These are phyloP conservation scores for Canis aureus DNA, from an alignment of 2,113 vertebrate genomes.

Conservation along the genomic window DNA sequence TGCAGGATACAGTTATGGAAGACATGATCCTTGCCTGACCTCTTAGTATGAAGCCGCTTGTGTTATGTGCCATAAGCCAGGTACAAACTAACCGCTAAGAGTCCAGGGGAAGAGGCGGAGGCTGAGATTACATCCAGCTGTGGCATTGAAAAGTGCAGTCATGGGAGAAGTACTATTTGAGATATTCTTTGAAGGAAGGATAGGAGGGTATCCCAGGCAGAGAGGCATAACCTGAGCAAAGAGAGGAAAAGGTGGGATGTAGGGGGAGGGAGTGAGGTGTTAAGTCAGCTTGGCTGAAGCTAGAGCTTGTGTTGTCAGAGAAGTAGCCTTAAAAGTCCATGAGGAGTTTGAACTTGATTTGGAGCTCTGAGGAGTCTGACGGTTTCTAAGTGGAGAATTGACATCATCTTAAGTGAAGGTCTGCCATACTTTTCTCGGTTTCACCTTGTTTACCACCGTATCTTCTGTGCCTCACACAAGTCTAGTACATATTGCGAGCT, in stretches of 20 bases:
- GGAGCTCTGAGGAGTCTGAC: neutral
- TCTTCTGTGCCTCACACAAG: neutral
- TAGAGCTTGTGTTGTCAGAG: neutral
- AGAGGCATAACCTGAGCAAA: neutral
- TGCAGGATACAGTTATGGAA: neutral
- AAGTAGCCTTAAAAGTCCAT: neutral
- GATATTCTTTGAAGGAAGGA: slow-evolving; percentile 45
- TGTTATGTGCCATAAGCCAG: slow-evolving; percentile 17
- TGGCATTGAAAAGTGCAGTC: neutral
- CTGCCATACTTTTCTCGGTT: neutral
- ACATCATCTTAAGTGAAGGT: neutral
- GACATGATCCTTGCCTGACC: neutral
- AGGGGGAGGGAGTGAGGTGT: neutral
- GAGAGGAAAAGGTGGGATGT: neutral
- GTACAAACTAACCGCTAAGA: neutral
- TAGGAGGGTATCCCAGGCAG: neutral
- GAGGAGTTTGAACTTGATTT: slow-evolving; percentile 41
- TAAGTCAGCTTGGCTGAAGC: neutral
- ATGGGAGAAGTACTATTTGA: neutral
- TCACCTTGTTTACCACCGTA: neutral
- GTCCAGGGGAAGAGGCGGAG: neutral
- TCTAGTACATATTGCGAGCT: neutral
- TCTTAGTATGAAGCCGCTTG: neutral
- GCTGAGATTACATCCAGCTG: slow-evolving; percentile 7
- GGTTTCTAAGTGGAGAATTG: slow-evolving; percentile 19